Evolutionary conservation across 2,113 vertebrate species (phyloP), one percentile per base, ranked within the genome.

Genomic region (Python bivittatus): DNA sequence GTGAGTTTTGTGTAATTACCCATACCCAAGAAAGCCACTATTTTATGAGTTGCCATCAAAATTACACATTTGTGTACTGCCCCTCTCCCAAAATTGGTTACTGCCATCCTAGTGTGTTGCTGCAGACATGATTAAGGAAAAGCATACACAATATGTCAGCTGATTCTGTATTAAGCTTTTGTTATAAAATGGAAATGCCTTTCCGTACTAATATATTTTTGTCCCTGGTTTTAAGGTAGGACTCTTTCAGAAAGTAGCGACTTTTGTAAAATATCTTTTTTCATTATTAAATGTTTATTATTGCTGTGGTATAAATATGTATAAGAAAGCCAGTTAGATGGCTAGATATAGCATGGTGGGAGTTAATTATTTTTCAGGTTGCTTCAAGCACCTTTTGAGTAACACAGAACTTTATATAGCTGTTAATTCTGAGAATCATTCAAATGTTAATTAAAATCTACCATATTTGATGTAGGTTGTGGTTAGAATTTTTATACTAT

Each of bases 191-290:
- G 87, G 23, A 25, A 90, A 29, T 6, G 60, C 85, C 60, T 48
- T 20, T 93, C 57, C 94, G 93, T 68, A 92, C 0, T 0, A 0
- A 1, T 58, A 85, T n/a, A 57, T 83, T 48, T 27, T 86, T 54
- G 83, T 64, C 1, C 20, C 13, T 86, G 56, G 23, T 52, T 93
- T 85, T 88, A 44, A 85, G 88, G 22, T 56, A 52, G 7, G 92
- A 94, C 53, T 23, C 92, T 84, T 92, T 17, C 15, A 84, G 6
- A 95, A 90, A 53, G 53, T 88, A 95, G 89, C 8, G 8, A 38
- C 1, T 88, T 48, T 58, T 88, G 38, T 88, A 58, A 61, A 4
- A 8, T 4, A 42, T 52, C 79, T 5, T 48, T 84, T 94, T 93
- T 93, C 84, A 92, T 15, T 90, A 48, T 48, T 3, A 86, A 64